Evolutionary conservation across 2,113 vertebrate genomes (phyloP), one percentile per base, ranked within the genome.

Genomic region (Zapus hudsonius): DNA sequence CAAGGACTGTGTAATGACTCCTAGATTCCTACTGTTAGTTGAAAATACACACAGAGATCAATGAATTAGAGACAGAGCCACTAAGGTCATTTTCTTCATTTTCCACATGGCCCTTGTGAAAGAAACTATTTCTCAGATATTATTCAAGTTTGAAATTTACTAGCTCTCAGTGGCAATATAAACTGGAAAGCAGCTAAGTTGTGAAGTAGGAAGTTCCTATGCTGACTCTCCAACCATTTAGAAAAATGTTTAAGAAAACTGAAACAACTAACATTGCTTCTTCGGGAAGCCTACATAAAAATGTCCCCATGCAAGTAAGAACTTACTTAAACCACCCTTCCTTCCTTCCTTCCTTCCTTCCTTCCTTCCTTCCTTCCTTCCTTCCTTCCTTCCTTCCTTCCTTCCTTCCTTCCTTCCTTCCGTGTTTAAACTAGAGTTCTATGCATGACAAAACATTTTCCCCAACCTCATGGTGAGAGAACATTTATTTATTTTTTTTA

Each of bases 341-440:
- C 12, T 89, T 87, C 72, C 57, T 90, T 73, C 38, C 25, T 74
- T 44, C 44, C 44, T n/a, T n/a, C n/a, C n/a, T n/a, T 63, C 72
- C 44, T 86, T 78, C 22, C 40, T 64, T 47, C 69, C 6, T 74
- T 66, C 40, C 83, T 87, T 44, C 75, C 44, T 89, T 67, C 47
- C 19, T 76, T 55, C 6, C 13, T 90, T 87, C 36, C 82, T 76
- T 61, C 64, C 63, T 89, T 66, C 64, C 61, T 67, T 75, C 31
- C 74, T 82, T 57, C 64, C 55, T 86, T 72, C 29, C 44, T 85
- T 55, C 67, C 36, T 74, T 19, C 44, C 72, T 69, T 52, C 36
- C 70, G 38, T 91, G 76, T 91, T 92, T 92, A 91, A 89, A 91
- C 6, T 85, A 80, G 52, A 83, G 86, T 33, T 91, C 20, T 83